These are phyloP conservation scores for Chloropsis cyanopogon DNA, from an alignment of 2,113 vertebrate genomes.

Conservation along the genomic window DNA sequence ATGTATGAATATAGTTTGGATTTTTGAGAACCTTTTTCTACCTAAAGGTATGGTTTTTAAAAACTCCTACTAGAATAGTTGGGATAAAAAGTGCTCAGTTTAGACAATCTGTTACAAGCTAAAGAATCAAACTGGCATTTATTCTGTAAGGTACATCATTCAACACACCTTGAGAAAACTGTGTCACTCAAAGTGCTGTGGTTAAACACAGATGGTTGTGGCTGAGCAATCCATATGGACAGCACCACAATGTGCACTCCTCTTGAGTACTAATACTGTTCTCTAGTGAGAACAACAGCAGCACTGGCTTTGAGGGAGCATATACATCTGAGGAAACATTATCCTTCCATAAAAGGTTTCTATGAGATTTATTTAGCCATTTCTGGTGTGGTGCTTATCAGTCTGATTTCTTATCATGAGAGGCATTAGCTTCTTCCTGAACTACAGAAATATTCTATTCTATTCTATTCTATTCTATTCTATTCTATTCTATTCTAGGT, in stretches of 20 bases:
- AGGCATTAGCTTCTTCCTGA: not conserved
- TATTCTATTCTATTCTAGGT: not conserved
- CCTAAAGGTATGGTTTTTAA: not conserved
- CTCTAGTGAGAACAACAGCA: not conserved
- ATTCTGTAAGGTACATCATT: not conserved
- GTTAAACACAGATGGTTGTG: not conserved
- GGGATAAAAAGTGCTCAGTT: not conserved
- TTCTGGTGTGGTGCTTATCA: not conserved
- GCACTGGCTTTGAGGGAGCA: accelerated
- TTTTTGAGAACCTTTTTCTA: not conserved
- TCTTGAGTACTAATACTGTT: not conserved
- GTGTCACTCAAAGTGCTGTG: not conserved
- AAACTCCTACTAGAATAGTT: not conserved
- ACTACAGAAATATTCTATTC: not conserved
- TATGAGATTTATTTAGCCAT: not conserved
- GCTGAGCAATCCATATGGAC: not conserved
- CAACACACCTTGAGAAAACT: not conserved
- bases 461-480: no score
- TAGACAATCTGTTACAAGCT: not conserved
- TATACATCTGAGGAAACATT: not conserved
- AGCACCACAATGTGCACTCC: not conserved
- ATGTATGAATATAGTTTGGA: accelerated
- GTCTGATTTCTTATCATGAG: not conserved
- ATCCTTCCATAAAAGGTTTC: not conserved
- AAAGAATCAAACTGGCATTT: not conserved